Conservation (phyloP, 2,113 vertebrate genomes). For the Rhinopomastus cyanomelas region DNA sequence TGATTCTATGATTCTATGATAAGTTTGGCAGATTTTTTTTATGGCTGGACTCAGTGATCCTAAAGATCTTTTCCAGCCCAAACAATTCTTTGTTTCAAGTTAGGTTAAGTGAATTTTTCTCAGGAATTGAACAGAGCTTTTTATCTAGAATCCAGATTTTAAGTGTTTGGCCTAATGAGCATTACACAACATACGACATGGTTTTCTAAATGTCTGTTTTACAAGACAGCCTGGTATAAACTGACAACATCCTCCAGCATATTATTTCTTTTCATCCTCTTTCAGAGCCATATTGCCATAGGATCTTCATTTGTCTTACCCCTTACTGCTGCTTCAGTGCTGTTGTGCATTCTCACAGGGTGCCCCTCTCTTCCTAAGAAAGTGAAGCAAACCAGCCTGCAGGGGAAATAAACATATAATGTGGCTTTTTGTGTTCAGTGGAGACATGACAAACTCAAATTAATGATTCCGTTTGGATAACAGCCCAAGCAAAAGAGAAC, state of each 20-base stretch:
- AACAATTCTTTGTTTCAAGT: not conserved
- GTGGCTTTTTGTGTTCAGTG: not conserved
- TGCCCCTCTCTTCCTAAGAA: not conserved
- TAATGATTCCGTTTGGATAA: not conserved
- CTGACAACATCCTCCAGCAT: not conserved
- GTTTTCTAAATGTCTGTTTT: not conserved
- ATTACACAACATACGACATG: not conserved
- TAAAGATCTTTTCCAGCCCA: not conserved
- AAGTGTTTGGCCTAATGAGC: not conserved
- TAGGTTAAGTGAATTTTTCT: not conserved
- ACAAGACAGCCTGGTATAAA: not conserved
- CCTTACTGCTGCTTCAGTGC: not conserved
- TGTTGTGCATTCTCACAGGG: not conserved
- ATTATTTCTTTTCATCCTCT: not conserved
- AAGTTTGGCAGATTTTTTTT: not conserved
- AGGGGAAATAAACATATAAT: conserved; percentile 21
- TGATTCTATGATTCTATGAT: no score
- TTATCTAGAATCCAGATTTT: not conserved
- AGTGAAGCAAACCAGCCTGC: conserved; percentile 9
- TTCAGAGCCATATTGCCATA: not conserved
- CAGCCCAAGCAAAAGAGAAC: not conserved
- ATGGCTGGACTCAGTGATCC: not conserved
- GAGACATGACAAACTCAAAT: not conserved
- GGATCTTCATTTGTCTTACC: not conserved
- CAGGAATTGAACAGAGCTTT: not conserved